phyloP scores from a whole-genome alignment of 2,797 vertebrate species.

The Spinibarbus caldwelli region DNA sequence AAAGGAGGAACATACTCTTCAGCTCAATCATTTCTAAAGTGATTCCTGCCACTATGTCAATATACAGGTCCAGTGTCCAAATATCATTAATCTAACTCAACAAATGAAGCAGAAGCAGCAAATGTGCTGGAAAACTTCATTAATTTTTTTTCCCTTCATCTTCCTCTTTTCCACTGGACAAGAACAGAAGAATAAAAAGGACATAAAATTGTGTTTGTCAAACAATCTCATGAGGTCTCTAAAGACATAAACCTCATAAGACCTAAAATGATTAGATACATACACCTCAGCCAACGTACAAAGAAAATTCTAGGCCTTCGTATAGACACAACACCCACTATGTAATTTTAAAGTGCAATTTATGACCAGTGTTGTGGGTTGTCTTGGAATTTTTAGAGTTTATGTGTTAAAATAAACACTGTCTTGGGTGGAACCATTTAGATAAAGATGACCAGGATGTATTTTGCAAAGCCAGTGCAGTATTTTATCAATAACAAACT shows the following conservation, averaged over 20 bases:
- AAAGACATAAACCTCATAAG: slow-evolving; percentile 13
- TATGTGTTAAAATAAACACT: slow-evolving; percentile 27
- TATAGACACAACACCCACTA: slow-evolving; percentile 38
- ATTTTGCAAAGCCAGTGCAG: slow-evolving; percentile 1
- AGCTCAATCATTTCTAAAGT: background rate
- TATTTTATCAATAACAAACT: slow-evolving; percentile 20
- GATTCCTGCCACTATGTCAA: background rate
- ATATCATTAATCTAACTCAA: slow-evolving; percentile 23
- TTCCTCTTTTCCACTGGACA: background rate
- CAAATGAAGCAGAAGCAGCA: background rate
- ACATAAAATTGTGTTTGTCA: background rate
- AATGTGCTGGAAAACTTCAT: background rate
- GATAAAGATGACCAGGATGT: slow-evolving; percentile 20
- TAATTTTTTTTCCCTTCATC: background rate
- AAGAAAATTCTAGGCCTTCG: slow-evolving; percentile 23
- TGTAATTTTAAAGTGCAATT: slow-evolving; percentile 45
- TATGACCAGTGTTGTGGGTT: slow-evolving; percentile 34
- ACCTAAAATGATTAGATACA: slow-evolving; percentile 29
- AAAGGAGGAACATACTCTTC: background rate
- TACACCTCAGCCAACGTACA: background rate
- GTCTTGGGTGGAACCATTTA: slow-evolving; percentile 33
- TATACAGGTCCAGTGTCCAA: background rate
- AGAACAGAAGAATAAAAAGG: background rate
- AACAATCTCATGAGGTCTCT: background rate
- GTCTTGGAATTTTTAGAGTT: slow-evolving; percentile 36